Evolutionary conservation across 2,113 vertebrate species (phyloP).

Genomic region (Cyanistes caeruleus): DNA sequence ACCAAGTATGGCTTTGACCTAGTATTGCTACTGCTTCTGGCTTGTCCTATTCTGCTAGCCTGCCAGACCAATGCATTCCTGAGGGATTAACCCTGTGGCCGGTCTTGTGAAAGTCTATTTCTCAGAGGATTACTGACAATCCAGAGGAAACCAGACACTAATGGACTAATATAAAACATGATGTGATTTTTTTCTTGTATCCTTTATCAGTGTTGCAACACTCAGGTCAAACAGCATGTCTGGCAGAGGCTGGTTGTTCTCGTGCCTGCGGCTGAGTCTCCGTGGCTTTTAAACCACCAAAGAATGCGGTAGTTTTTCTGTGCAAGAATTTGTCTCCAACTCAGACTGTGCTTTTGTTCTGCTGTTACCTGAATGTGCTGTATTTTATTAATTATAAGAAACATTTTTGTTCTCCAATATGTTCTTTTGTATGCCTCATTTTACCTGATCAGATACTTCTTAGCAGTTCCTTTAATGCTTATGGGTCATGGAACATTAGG

Average conservation of each 20-base stretch:
- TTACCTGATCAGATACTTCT: conserved; percentile 42
- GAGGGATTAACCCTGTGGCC: not conserved
- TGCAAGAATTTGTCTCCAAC: not conserved
- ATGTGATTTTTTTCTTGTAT: not conserved
- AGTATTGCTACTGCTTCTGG: not conserved
- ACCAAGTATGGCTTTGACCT: not conserved
- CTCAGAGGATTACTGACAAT: not conserved
- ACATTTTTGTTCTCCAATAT: not conserved
- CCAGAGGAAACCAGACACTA: not conserved
- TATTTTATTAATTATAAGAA: not conserved
- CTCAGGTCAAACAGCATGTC: not conserved
- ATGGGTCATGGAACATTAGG: conserved; percentile 54
- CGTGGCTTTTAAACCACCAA: not conserved
- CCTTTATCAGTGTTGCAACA: not conserved
- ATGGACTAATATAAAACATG: conserved; percentile 14
- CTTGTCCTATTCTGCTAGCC: not conserved
- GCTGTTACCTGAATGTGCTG: not conserved
- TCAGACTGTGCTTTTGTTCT: not conserved
- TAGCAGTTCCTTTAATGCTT: conserved; percentile 49
- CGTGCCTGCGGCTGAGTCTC: not conserved
- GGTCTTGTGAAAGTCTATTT: conserved; percentile 4
- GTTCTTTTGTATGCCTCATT: conserved; percentile 5
- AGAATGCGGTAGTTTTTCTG: not conserved
- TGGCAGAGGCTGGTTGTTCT: not conserved
- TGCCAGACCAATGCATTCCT: not conserved